These are phyloP conservation scores for Phyllostomus hastatus DNA, from an alignment of 2,113 vertebrate genomes.

Conservation along the genomic window DNA sequence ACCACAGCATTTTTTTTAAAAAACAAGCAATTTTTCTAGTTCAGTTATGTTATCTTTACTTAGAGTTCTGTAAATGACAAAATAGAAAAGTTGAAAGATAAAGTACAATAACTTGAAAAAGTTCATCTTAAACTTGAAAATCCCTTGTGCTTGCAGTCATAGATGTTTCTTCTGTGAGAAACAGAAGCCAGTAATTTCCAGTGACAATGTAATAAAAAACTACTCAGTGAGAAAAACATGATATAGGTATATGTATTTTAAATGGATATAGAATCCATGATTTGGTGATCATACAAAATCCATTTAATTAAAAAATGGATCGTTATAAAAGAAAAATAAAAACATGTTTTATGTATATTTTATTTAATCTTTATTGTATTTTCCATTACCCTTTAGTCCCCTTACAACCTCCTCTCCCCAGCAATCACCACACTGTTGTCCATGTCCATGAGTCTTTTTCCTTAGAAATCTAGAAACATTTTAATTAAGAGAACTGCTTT, in stretches of 20 bases:
- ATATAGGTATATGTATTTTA: neutral
- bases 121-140: conserved; percentile 25
- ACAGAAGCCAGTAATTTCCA: neutral
- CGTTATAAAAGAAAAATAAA: neutral
- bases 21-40: neutral
- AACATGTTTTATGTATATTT: neutral
- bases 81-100: neutral
- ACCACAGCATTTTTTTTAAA: neutral
- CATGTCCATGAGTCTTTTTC: too few relatives aligned
- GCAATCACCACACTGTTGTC: too few relatives aligned
- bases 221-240: neutral
- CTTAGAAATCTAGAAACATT: neutral
- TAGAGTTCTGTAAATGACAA: neutral
- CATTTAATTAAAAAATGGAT: neutral
- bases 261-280: neutral
- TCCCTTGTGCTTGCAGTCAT: neutral
- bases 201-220: neutral
- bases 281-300: neutral
- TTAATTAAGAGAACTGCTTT: conserved; percentile 5
- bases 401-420: too few relatives aligned
- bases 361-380: too few relatives aligned
- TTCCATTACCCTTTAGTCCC: too few relatives aligned
- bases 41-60: neutral
- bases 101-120: conserved; percentile 28
- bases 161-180: neutral